phyloP scores from a whole-genome alignment of 92 coral and sea anemone genomes.

The Metridium senile region DNA sequence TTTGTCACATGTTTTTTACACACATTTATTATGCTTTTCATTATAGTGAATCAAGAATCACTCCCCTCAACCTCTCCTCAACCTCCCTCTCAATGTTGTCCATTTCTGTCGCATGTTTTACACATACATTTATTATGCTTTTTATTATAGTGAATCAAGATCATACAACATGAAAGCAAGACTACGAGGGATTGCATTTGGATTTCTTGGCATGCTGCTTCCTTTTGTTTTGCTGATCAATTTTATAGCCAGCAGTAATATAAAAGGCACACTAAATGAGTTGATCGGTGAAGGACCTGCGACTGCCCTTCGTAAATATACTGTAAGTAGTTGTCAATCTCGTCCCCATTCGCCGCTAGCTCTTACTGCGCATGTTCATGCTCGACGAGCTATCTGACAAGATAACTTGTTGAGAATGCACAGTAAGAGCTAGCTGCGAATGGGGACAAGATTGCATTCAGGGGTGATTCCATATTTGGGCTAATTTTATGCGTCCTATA shows the following conservation, averaged over 20 bases:
- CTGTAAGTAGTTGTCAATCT: constrained; percentile 51
- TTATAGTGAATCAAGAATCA: neutral
- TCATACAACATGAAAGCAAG: constrained; percentile 89
- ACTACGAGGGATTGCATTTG: constrained; percentile 73
- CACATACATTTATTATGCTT: neutral
- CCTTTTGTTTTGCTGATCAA: constrained; percentile 82
- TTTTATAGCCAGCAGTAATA: constrained; percentile 83
- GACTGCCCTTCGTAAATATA: constrained; percentile 59
- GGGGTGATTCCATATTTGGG: too few relatives aligned
- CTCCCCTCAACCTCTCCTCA: too few relatives aligned
- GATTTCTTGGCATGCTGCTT: constrained; percentile 78
- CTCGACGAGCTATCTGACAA: too few relatives aligned
- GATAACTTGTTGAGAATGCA: too few relatives aligned
- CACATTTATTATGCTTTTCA: neutral
- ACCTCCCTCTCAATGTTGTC: too few relatives aligned
- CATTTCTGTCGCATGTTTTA: too few relatives aligned
- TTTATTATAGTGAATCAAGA: constrained; percentile 57
- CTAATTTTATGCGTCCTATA: too few relatives aligned
- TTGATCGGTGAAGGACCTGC: constrained; percentile 64
- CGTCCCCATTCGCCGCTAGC: too few relatives aligned
- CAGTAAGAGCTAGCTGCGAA: too few relatives aligned
- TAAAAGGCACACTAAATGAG: constrained; percentile 58
- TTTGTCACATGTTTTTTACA: too few relatives aligned
- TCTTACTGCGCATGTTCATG: too few relatives aligned
- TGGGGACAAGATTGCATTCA: too few relatives aligned